Conservation (phyloP, 2,113 vertebrate species). For the Vimba vimba region DNA sequence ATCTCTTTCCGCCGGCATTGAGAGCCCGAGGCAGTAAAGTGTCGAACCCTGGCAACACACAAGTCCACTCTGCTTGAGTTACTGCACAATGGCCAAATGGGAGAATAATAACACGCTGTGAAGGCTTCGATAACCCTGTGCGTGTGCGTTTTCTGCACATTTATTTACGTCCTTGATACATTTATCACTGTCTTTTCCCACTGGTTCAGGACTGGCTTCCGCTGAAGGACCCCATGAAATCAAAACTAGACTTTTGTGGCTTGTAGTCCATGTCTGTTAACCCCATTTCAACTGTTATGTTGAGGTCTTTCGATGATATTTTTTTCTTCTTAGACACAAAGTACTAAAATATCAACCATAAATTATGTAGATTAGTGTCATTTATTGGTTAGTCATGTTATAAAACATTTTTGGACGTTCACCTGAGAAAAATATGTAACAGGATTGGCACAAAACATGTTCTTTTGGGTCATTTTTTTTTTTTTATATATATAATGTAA, state of each 20-base stretch:
- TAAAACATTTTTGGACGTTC: too few relatives aligned
- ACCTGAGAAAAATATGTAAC: too few relatives aligned
- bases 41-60: background rate
- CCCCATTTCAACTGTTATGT: background rate
- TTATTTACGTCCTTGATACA: background rate
- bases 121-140: slow-evolving; percentile 14
- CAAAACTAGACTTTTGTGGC: background rate
- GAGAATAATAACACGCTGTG: background rate
- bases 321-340: background rate
- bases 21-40: background rate
- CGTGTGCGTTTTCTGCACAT: background rate
- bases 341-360: background rate
- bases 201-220: background rate
- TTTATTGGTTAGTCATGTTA: background rate
- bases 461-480: too few relatives aligned
- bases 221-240: background rate
- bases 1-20: background rate
- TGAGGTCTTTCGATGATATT: background rate
- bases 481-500: too few relatives aligned
- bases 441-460: too few relatives aligned
- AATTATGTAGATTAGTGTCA: background rate
- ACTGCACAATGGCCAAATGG: background rate
- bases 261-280: background rate
- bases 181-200: background rate
- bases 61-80: background rate